Evolutionary conservation across 2,113 vertebrate species (phyloP), one percentile per base, ranked within the genome.

Genomic region (Murina feae): DNA sequence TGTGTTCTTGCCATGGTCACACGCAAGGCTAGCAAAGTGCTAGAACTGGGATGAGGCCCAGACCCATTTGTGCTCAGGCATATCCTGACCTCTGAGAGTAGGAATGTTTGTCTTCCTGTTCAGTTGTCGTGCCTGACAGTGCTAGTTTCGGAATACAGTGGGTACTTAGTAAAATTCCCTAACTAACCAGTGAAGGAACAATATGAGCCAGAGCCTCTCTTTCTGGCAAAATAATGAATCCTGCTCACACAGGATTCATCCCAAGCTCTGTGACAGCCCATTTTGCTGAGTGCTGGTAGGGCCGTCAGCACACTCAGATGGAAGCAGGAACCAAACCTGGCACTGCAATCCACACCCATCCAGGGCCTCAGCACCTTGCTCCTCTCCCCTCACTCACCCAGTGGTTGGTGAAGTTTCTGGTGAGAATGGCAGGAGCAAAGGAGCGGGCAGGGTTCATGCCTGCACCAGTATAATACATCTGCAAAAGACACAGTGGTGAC

Each of bases 391-490:
- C 72, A 94, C 98, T 99, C 98, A 99, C 99, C 99, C 99, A 99
- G 98, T 99, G 99, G 98, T 99, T 99, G 98, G 98, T 89, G 97
- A 99, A 99, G 98, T 99, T 99, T 97, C 99, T 98, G 96, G 99
- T 99, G 95, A 99, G 98, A 95, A 99, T 97, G 20, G 99, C 99
- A 35, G 99, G 99, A 83, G 99, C 99, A 30, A 99, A 99, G 96
- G 99, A 99, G 65, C 99, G 98, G 6, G 99, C 99, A 7, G 99
- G 99, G 97, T 99, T 99, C 99, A 99, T 99, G 60, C 99, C 98
- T 95, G 99, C 99, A 2, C 99, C 99, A 3, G 99, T 99, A 96
- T 99, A 99, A 97, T 99, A 99, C 96, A 99, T 99, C 99, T 99
- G 98, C 10, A 94, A 96, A 92, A 96, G 74, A 97, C 78, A 96